Conservation (phyloP, 2,797 vertebrate species). For the Onychomys torridus region DNA sequence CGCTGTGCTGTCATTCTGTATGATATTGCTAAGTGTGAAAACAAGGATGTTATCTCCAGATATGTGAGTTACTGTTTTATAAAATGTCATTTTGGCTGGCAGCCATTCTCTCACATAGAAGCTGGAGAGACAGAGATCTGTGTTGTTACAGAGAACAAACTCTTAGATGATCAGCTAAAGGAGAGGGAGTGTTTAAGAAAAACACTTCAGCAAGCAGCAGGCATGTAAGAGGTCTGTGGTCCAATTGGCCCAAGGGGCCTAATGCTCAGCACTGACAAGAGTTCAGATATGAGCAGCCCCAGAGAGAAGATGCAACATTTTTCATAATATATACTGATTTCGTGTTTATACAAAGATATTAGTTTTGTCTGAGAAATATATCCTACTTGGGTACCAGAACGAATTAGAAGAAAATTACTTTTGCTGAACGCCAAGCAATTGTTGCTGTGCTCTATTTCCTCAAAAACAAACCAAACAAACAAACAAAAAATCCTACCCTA, state of each 20-base stretch:
- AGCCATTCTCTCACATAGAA: not conserved
- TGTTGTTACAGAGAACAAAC: not conserved
- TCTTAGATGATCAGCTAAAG: not conserved
- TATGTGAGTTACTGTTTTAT: conserved; percentile 81
- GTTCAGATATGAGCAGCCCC: not conserved
- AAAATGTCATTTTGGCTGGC: not conserved
- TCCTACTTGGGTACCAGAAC: not conserved
- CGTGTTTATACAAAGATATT: not conserved
- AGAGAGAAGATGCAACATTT: not conserved
- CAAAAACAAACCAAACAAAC: not conserved
- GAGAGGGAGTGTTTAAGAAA: not conserved
- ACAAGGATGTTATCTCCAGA: conserved; percentile 83
- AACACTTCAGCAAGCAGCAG: not conserved
- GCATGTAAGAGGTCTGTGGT: not conserved
- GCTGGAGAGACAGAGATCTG: not conserved
- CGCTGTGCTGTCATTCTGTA: conserved; percentile 88
- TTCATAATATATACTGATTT: not conserved
- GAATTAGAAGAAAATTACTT: not conserved
- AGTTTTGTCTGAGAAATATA: not conserved
- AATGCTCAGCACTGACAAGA: not conserved
- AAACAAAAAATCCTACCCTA: not conserved
- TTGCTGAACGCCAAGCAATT: not conserved
- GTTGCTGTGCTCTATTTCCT: not conserved
- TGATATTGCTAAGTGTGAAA: conserved; percentile 85
- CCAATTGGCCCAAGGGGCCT: not conserved